A percentile compares a stretch with the other conserved stretches of the same genome.
Evolutionary conservation across 2,888 invertebrate species (phyloP).

Genomic region (Asteroscopus sphinx): DNA sequence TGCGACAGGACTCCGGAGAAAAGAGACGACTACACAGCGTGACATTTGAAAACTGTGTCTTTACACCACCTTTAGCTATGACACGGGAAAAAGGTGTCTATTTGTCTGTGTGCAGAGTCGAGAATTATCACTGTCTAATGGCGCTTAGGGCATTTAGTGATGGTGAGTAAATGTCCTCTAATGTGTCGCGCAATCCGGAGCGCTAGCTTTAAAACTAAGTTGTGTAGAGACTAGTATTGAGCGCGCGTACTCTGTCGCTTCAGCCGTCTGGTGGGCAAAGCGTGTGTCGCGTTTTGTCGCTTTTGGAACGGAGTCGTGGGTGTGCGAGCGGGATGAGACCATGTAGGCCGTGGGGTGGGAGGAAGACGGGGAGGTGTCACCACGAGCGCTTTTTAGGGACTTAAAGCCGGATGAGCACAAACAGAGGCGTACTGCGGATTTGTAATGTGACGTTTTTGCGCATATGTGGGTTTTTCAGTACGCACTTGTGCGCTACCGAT

Average conservation of each 20-base stretch:
- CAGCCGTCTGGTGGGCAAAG: conserved; percentile 70
- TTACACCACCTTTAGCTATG: conserved; percentile 76
- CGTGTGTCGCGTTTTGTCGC: conserved; percentile 86
- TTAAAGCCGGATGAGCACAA: conserved; percentile 79
- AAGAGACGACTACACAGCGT: conserved; percentile 89
- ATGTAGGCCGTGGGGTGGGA: conserved; percentile 72
- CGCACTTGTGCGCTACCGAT: conserved; percentile 63
- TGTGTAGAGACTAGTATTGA: conserved; percentile 76
- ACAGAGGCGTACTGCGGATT: conserved; percentile 76
- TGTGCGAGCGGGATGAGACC: conserved; percentile 80
- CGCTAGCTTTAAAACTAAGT: conserved; percentile 77
- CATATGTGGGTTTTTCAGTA: conserved; percentile 76
- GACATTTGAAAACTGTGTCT: conserved; percentile 90
- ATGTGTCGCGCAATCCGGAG: conserved; percentile 86
- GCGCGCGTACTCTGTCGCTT: conserved; percentile 73
- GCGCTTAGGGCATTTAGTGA: conserved; percentile 66
- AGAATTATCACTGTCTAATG: conserved; percentile 42
- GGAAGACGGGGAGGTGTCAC: conserved; percentile 87
- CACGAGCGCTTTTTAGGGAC: conserved; percentile 85
- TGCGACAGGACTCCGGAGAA: conserved; percentile 89
- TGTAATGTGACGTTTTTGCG: conserved; percentile 80
- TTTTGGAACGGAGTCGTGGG: conserved; percentile 73
- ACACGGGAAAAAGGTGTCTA: conserved; percentile 56
- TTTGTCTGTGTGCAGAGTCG: conserved; percentile 34
- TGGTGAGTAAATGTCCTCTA: conserved; percentile 81